Percentiles rank a stretch among this genome's conserved stretches.
Evolutionary conservation across 2,797 vertebrate species (phyloP).

Genomic region (Octomys mimax): DNA sequence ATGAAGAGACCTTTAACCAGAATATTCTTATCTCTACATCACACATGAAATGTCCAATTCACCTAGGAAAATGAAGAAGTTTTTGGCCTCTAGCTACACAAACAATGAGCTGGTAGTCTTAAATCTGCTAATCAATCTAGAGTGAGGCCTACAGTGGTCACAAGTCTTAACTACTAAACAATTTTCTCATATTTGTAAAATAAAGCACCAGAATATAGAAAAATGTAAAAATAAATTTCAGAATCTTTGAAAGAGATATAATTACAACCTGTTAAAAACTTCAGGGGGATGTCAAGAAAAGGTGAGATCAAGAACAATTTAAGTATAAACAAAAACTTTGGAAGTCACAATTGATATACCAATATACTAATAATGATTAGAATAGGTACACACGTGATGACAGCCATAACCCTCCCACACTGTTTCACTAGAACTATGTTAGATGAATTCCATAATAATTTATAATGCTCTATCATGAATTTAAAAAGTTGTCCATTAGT

Average conservation of each 20-base stretch:
- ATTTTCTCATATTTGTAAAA: slow-evolving; percentile 23
- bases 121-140: not conserved
- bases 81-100: slow-evolving; percentile 3
- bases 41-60: slow-evolving; percentile 21
- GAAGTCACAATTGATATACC: not conserved
- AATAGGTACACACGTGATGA: not conserved
- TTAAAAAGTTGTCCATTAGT: not conserved
- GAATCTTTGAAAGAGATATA: slow-evolving; percentile 21
- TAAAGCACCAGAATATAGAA: slow-evolving; percentile 12
- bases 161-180: slow-evolving; percentile 40
- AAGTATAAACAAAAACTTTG: not conserved
- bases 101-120: not conserved
- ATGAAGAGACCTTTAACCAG: slow-evolving; percentile 33
- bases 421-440: not conserved
- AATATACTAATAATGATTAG: not conserved
- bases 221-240: not conserved
- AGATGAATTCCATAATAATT: not conserved
- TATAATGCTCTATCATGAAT: slow-evolving; percentile 5
- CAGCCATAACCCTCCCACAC: not conserved
- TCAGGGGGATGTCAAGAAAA: not conserved
- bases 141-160: not conserved
- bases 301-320: not conserved
- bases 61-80: slow-evolving; percentile 9
- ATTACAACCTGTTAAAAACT: not conserved
- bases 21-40: not conserved